Conservation (phyloP, 2,113 vertebrate species). For the Sturnira hondurensis region DNA sequence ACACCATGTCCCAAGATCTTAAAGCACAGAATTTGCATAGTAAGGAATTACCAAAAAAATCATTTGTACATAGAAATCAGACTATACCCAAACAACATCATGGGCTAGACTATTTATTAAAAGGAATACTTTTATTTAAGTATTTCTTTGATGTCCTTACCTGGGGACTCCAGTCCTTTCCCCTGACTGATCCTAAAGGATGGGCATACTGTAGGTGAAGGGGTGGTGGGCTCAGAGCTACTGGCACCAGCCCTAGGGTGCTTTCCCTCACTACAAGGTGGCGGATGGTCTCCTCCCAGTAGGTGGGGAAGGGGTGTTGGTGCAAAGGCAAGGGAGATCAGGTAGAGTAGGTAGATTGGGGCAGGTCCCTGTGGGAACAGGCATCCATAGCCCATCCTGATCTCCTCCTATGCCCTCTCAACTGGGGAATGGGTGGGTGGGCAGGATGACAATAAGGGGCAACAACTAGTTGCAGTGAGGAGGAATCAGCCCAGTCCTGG, state of each 20-base stretch:
- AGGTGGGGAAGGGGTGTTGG: not conserved
- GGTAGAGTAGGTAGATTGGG: not conserved
- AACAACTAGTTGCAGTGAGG: not conserved
- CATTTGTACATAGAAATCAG: too few relatives aligned
- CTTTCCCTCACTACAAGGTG: not conserved
- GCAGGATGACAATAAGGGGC: not conserved
- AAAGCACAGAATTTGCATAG: too few relatives aligned
- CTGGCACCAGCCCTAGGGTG: slow-evolving; percentile 26
- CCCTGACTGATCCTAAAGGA: too few relatives aligned
- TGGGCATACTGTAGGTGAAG: too few relatives aligned
- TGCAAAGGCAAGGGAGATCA: not conserved
- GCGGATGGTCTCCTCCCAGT: not conserved
- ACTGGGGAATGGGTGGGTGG: not conserved
- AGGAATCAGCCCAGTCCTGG: not conserved
- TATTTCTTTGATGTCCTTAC: too few relatives aligned
- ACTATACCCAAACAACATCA: too few relatives aligned
- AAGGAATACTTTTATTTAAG: too few relatives aligned
- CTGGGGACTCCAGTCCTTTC: too few relatives aligned
- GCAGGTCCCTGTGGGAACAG: not conserved
- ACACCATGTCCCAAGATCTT: too few relatives aligned
- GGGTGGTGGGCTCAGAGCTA: not conserved
- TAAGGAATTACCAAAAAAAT: too few relatives aligned
- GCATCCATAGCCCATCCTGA: not conserved
- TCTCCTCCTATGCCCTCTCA: not conserved
- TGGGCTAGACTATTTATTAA: too few relatives aligned